These are phyloP conservation scores for Lapara coniferarum DNA, from an alignment of 2,888 invertebrate genomes.

Conservation along the genomic window DNA sequence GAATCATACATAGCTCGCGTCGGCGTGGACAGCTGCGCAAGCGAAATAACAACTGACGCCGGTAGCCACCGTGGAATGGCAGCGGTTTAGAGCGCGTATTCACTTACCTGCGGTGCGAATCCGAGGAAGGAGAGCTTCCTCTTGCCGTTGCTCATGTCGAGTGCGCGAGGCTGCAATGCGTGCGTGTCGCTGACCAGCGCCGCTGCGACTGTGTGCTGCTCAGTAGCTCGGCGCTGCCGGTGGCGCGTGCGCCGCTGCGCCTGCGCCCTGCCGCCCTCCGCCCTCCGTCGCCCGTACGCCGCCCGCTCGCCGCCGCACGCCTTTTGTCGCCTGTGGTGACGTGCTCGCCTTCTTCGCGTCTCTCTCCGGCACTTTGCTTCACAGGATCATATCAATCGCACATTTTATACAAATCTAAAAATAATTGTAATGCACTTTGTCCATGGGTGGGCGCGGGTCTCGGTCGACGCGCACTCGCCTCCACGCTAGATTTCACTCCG, in stretches of 20 bases:
- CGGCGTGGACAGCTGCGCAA: not conserved
- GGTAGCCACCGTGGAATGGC: too few species aligned
- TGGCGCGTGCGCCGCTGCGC: conserved; percentile 23
- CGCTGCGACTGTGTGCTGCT: conserved; percentile 11
- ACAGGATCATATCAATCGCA: not conserved
- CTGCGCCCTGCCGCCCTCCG: conserved; percentile 18
- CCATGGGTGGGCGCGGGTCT: not conserved
- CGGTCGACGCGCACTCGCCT: not conserved
- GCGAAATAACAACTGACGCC: not conserved
- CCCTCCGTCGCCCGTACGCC: conserved; percentile 3
- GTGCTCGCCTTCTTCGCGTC: not conserved
- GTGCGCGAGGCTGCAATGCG: conserved; percentile 9
- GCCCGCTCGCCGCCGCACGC: conserved; percentile 10
- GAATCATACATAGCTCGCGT: not conserved
- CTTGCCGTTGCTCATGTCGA: conserved; percentile 80
- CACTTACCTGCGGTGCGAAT: conserved; percentile 85
- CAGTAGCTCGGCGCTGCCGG: conserved; percentile 9
- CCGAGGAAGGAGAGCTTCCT: conserved; percentile 90
- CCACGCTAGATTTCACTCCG: not conserved
- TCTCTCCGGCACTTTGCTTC: not conserved
- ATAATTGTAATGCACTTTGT: not conserved
- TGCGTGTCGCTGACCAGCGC: conserved; percentile 20
- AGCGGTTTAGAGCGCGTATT: not conserved
- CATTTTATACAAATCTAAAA: conserved; percentile 11
- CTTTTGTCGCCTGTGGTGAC: not conserved